Percentiles rank a stretch among this genome's conserved stretches.
Conservation (phyloP, 2,797 vertebrate species). For the Neopelma chrysocephalum region DNA sequence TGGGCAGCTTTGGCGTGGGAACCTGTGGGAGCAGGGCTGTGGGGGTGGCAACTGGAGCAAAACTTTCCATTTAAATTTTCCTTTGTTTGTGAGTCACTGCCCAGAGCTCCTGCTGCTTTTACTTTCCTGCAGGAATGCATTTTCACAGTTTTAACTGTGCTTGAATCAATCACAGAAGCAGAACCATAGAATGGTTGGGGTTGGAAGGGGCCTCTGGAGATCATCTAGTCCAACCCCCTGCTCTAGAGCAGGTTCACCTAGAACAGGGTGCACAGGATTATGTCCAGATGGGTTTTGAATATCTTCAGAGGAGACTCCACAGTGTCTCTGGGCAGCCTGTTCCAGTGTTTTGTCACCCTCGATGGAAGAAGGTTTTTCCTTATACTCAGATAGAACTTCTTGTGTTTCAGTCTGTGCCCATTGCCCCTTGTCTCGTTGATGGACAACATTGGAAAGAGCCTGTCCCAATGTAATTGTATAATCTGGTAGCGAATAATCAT, state of each 20-base stretch:
- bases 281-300: neutral
- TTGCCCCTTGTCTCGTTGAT: neutral
- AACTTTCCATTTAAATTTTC: neutral
- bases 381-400: neutral
- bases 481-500: neutral
- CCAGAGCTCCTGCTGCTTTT: conserved; percentile 22
- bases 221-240: neutral
- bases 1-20: neutral
- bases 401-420: neutral
- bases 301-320: neutral
- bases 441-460: neutral
- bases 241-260: neutral
- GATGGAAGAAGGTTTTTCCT: neutral
- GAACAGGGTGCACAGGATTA: neutral
- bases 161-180: neutral
- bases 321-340: neutral
- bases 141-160: neutral
- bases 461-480: neutral
- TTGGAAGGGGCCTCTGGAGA: neutral
- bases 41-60: neutral
- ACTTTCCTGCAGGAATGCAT: conserved; percentile 5
- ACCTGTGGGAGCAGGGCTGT: neutral
- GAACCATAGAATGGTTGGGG: no score
- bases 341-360: neutral
- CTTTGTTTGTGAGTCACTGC: conserved; percentile 12